A percentile compares a stretch with the other conserved stretches of the same genome.
These are phyloP conservation scores for Griposia aprilina DNA, from an alignment of 2,888 invertebrate species.

Conservation along the genomic window DNA sequence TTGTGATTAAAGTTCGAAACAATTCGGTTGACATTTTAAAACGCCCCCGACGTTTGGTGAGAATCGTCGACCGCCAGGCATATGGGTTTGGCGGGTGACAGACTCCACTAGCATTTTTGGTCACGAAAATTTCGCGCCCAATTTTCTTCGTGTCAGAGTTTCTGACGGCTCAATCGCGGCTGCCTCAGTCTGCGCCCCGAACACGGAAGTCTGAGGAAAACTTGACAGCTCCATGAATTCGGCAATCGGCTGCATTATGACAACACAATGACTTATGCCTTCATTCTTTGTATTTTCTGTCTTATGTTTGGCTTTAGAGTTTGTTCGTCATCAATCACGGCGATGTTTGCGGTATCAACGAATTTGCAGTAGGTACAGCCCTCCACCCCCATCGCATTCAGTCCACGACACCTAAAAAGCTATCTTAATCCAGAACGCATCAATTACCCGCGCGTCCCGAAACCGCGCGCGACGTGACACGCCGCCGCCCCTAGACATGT, in stretches of 20 bases:
- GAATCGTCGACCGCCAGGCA: conserved; percentile 81
- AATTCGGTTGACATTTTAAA: conserved; percentile 74
- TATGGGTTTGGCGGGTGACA: conserved; percentile 85
- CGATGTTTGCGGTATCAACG: conserved; percentile 60
- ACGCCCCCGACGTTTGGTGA: conserved; percentile 77
- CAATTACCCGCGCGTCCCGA: conserved; percentile 80
- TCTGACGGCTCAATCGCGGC: conserved; percentile 86
- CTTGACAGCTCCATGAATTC: conserved; percentile 69
- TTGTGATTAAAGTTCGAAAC: conserved; percentile 56
- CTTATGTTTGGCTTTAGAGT: conserved; percentile 52
- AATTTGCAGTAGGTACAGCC: conserved; percentile 58
- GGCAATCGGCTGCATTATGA: conserved; percentile 61
- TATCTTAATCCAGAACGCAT: conserved; percentile 82
- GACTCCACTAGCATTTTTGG: conserved; percentile 76
- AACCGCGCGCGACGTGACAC: conserved; percentile 81
- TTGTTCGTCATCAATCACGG: conserved; percentile 66
- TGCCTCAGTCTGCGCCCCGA: conserved; percentile 68
- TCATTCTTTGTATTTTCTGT: conserved; percentile 57
- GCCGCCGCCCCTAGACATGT: conserved; percentile 86
- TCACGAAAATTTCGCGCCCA: conserved; percentile 87
- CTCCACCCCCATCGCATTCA: conserved; percentile 66
- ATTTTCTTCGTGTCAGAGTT: conserved; percentile 84
- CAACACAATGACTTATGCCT: conserved; percentile 65
- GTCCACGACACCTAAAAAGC: conserved; percentile 76
- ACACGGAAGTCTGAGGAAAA: conserved; percentile 72